These are phyloP conservation scores for Glaucopsyche alexis DNA, from an alignment of 2,888 invertebrate species.

Conservation along the genomic window DNA sequence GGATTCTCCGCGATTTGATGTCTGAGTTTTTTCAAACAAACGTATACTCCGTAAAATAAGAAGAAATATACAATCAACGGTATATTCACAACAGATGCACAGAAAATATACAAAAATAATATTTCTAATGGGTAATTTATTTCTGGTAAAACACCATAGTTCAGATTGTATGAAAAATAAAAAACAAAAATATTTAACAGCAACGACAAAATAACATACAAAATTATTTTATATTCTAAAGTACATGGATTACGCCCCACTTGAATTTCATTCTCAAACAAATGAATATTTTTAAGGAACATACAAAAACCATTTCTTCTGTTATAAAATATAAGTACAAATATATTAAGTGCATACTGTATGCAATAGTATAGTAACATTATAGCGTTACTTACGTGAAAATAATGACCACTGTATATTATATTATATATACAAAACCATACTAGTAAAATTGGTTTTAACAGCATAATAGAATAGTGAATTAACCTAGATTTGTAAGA, in stretches of 20 bases:
- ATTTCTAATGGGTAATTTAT: neutral
- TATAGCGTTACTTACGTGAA: neutral
- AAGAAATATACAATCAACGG: slow-evolving; percentile 32
- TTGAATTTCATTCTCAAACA: slow-evolving; percentile 11
- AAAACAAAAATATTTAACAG: neutral
- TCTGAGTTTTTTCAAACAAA: slow-evolving; percentile 31
- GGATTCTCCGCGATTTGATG: neutral
- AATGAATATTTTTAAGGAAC: slow-evolving; percentile 21
- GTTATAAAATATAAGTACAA: slow-evolving; percentile 15
- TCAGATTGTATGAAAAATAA: neutral
- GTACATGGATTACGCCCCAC: neutral
- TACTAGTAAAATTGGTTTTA: neutral
- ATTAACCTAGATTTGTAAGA: neutral
- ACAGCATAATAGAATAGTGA: neutral
- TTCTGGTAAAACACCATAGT: too few species aligned
- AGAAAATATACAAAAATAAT: neutral
- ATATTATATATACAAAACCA: neutral
- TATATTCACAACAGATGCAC: slow-evolving; percentile 10
- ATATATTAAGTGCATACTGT: slow-evolving; percentile 16
- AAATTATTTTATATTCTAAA: slow-evolving; percentile 8
- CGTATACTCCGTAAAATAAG: slow-evolving; percentile 29
- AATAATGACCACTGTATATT: neutral
- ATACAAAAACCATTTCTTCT: neutral
- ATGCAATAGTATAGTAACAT: neutral
- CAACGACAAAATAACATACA: neutral